phyloP scores from a whole-genome alignment of 2,113 vertebrate species.

The Pedetes capensis region DNA sequence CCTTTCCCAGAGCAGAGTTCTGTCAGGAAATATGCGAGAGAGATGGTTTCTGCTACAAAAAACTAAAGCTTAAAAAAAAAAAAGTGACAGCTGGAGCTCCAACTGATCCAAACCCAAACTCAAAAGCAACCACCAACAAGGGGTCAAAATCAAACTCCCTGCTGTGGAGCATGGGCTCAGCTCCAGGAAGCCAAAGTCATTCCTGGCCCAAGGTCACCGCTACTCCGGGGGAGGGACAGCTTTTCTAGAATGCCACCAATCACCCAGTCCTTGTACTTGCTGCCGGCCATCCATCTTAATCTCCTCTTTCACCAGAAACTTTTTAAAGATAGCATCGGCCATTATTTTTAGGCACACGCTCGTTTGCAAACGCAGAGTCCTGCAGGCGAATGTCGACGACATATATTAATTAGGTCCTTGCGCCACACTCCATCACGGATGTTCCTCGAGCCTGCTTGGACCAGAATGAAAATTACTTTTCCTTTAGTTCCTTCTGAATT shows the following conservation, averaged over 20 bases:
- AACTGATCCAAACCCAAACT: neutral
- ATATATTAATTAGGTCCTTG: neutral
- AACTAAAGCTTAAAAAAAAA: neutral
- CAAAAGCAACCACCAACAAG: neutral
- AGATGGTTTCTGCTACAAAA: rapidly evolving
- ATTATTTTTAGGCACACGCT: neutral
- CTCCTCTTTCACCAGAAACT: neutral
- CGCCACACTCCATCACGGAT: rapidly evolving
- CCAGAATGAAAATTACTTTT: constrained; percentile 4
- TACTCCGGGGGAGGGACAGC: rapidly evolving
- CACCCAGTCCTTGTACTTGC: rapidly evolving
- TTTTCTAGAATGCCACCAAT: rapidly evolving
- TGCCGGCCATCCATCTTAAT: neutral
- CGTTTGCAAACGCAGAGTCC: neutral
- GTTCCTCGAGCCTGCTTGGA: neutral
- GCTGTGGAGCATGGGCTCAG: rapidly evolving
- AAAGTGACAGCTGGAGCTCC: neutral
- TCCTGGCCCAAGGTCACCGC: rapidly evolving
- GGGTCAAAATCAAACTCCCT: rapidly evolving
- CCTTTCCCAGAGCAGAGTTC: neutral
- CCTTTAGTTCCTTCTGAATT: neutral
- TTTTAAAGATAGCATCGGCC: constrained; percentile 16
- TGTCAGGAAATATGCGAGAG: rapidly evolving
- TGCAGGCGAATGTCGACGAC: neutral
- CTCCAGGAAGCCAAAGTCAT: neutral